phyloP scores from a whole-genome alignment of 1,140 invertebrate genomes.

The Adoxophyes honmai region DNA sequence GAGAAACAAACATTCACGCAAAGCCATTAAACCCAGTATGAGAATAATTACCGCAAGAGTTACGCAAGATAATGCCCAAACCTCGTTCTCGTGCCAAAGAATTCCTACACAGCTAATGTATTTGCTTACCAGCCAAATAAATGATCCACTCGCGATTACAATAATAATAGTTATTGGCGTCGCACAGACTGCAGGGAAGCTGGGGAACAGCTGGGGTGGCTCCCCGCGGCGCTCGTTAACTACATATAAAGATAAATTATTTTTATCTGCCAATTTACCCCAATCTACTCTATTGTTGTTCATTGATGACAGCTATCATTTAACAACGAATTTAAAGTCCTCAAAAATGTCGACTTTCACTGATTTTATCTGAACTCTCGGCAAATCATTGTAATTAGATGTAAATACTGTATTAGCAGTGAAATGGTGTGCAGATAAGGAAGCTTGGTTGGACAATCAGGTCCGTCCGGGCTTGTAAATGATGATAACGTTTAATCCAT shows the following conservation, averaged over 20 bases:
- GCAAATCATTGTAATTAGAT: too few relatives aligned
- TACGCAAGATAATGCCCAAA: slow-evolving; percentile 10
- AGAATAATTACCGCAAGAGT: slow-evolving; percentile 11
- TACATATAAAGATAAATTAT: slow-evolving; percentile 65
- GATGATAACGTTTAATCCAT: too few relatives aligned
- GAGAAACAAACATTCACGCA: neutral
- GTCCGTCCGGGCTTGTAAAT: too few relatives aligned
- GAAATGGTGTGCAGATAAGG: too few relatives aligned
- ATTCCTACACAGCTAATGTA: slow-evolving; percentile 8
- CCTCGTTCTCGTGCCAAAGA: slow-evolving; percentile 3
- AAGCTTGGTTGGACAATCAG: too few relatives aligned
- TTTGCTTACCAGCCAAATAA: slow-evolving; percentile 22
- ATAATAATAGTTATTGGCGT: slow-evolving; percentile 44
- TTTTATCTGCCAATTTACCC: slow-evolving; percentile 71
- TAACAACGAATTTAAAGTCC: slow-evolving; percentile 33
- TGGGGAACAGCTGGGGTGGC: slow-evolving; percentile 43
- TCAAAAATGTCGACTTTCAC: neutral
- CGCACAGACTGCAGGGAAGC: slow-evolving; percentile 46
- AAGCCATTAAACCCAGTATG: slow-evolving; percentile 3
- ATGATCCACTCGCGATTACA: slow-evolving; percentile 29
- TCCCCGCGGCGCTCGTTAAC: slow-evolving; percentile 60
- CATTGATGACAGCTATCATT: slow-evolving; percentile 49
- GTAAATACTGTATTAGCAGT: too few relatives aligned
- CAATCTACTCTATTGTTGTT: slow-evolving; percentile 59
- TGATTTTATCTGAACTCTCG: too few relatives aligned